phyloP scores from a whole-genome alignment of 2,113 vertebrate species.

The Andinoacara biseriatus region DNA sequence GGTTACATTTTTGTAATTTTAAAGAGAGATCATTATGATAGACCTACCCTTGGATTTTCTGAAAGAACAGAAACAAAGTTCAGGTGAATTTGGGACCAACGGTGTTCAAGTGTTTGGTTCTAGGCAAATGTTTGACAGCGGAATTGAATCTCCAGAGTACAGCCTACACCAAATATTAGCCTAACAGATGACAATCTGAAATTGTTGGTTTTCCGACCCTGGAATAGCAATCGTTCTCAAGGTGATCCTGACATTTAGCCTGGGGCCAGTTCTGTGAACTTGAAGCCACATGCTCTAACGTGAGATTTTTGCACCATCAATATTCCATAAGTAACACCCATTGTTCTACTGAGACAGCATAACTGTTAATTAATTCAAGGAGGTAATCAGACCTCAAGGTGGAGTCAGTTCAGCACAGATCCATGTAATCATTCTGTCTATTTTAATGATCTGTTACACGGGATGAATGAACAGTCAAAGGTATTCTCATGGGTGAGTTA shows the following conservation, averaged over 20 bases:
- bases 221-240: slow-evolving; percentile 38
- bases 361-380: slow-evolving; percentile 2
- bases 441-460: not conserved
- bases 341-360: not conserved
- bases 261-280: not conserved
- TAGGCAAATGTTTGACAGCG: slow-evolving; percentile 10
- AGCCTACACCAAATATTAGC: slow-evolving; percentile 31
- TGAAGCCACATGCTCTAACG: not conserved
- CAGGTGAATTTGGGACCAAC: not conserved
- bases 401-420: not conserved
- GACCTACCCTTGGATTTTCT: not conserved
- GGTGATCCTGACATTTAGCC: slow-evolving; percentile 6
- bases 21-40: not conserved
- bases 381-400: not conserved
- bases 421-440: not conserved
- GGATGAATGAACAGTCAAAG: not conserved
- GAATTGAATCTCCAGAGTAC: not conserved
- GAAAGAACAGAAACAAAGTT: not conserved
- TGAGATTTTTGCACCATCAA: not conserved
- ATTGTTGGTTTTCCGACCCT: not conserved
- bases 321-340: not conserved
- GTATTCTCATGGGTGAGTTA: not conserved
- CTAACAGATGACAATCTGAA: slow-evolving; percentile 17
- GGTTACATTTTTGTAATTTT: not conserved
- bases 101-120: not conserved